These are phyloP conservation scores for Tonatia bakeri DNA, from an alignment of 2,113 vertebrate species.

Conservation along the genomic window DNA sequence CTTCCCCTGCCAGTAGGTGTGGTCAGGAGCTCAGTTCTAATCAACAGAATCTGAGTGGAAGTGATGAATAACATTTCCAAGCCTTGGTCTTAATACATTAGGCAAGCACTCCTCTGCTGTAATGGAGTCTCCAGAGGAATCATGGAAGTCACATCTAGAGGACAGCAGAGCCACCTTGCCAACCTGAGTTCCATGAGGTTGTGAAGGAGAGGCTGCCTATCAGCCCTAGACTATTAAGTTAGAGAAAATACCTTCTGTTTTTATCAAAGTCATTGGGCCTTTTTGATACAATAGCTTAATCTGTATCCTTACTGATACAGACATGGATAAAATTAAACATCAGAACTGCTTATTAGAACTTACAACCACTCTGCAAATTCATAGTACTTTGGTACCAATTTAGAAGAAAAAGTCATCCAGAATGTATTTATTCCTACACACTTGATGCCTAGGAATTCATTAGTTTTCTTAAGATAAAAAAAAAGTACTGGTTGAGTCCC, in stretches of 20 bases:
- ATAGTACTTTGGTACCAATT: background rate
- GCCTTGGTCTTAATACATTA: background rate
- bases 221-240: background rate
- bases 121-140: background rate
- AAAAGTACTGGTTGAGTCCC: slow-evolving; percentile 17
- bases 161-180: background rate
- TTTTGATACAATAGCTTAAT: slow-evolving; percentile 1
- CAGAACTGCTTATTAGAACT: background rate
- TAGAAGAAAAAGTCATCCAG: background rate
- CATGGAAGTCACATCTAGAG: background rate
- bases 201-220: background rate
- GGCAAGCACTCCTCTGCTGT: background rate
- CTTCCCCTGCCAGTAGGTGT: background rate
- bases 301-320: background rate
- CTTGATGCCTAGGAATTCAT: slow-evolving; percentile 29
- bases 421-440: slow-evolving; percentile 23
- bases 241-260: background rate
- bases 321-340: background rate
- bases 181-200: background rate
- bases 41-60: background rate
- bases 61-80: background rate
- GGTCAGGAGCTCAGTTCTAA: background rate
- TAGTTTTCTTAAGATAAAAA: slow-evolving; percentile 43
- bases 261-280: background rate
- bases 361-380: background rate